These are phyloP conservation scores for Odontocerum albicorne DNA, from an alignment of 2,888 invertebrate genomes.

Conservation along the genomic window DNA sequence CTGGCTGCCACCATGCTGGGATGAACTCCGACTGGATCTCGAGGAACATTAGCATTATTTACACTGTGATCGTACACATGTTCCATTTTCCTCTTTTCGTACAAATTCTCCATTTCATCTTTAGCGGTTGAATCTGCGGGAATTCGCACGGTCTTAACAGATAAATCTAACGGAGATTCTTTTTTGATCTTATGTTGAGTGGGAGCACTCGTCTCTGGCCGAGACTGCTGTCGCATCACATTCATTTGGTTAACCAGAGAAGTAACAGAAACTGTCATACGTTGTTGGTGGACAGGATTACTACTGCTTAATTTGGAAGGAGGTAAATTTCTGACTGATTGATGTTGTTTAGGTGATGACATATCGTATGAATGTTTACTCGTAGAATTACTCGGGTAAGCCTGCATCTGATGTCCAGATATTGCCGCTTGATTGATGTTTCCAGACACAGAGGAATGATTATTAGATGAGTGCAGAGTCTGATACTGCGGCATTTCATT, in stretches of 20 bases:
- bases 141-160: slow-evolving; percentile 86
- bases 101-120: slow-evolving; percentile 60
- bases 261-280: slow-evolving; percentile 56
- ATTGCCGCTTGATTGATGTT: slow-evolving; percentile 43
- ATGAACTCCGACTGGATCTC: slow-evolving; percentile 43
- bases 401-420: slow-evolving; percentile 43
- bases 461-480: slow-evolving; percentile 42
- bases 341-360: slow-evolving; percentile 19
- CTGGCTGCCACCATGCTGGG: slow-evolving; percentile 32
- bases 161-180: slow-evolving; percentile 83
- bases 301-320: slow-evolving; percentile 49
- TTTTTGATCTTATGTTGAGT: slow-evolving; percentile 56
- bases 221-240: slow-evolving; percentile 39
- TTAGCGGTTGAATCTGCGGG: slow-evolving; percentile 85
- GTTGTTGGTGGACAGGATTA: slow-evolving; percentile 50
- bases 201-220: slow-evolving; percentile 28
- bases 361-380: slow-evolving; percentile 34
- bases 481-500: slow-evolving; percentile 38
- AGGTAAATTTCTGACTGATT: slow-evolving; percentile 43
- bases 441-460: slow-evolving; percentile 41
- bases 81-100: slow-evolving; percentile 48
- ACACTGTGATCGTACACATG: slow-evolving; percentile 37
- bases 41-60: slow-evolving; percentile 38
- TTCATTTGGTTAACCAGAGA: slow-evolving; percentile 49
- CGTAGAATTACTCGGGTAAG: slow-evolving; percentile 34